Evolutionary conservation across 2,797 vertebrate genomes (phyloP).

Genomic region (Catharus ustulatus): DNA sequence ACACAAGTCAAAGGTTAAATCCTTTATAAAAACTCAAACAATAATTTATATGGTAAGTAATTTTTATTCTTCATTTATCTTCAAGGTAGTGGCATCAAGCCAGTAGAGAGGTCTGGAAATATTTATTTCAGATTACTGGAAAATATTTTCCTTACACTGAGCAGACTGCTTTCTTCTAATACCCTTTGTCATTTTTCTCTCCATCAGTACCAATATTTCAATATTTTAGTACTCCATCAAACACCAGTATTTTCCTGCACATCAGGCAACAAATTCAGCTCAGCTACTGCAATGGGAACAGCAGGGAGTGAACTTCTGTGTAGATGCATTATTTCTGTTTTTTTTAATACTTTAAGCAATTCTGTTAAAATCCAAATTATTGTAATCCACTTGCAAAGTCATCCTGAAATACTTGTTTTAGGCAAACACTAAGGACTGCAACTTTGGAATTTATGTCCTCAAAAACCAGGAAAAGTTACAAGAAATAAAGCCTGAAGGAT

Average conservation of each 20-base stretch:
- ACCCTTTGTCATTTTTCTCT: not conserved
- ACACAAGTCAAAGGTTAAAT: not conserved
- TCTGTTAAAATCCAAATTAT: not conserved
- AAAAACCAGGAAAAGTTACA: not conserved
- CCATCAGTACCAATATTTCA: not conserved
- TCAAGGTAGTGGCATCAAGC: not conserved
- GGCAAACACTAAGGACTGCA: not conserved
- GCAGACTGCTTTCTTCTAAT: not conserved
- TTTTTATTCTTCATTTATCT: not conserved
- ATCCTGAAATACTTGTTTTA: not conserved
- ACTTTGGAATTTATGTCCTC: not conserved
- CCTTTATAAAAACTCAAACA: not conserved
- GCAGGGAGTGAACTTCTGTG: not conserved
- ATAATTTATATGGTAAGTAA: rapidly evolving
- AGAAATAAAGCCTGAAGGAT: not conserved
- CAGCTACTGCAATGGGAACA: not conserved
- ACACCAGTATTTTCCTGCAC: not conserved
- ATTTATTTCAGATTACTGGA: not conserved
- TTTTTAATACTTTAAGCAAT: not conserved
- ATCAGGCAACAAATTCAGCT: not conserved
- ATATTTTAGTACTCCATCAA: not conserved
- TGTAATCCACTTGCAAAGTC: not conserved
- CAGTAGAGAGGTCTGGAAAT: not conserved
- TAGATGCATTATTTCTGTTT: not conserved
- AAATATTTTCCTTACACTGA: not conserved